These are phyloP conservation scores for Triplophysa rosa DNA, from an alignment of 2,113 vertebrate genomes.

Conservation along the genomic window DNA sequence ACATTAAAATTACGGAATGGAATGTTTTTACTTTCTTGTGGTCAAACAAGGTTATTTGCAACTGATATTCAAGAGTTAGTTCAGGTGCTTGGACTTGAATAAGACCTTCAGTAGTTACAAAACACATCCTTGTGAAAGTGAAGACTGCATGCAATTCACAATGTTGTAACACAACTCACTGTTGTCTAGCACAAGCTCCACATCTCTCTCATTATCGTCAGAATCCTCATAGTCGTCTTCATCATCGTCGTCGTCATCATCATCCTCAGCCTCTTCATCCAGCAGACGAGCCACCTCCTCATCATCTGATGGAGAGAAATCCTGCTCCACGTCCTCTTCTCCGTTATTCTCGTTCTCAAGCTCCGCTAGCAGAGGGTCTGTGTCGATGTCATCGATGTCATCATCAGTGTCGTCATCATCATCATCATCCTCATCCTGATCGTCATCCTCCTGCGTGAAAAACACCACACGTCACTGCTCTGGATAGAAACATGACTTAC, in stretches of 20 bases:
- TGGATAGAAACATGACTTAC: neutral
- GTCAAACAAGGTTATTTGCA: too few species aligned
- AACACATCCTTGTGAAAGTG: too few species aligned
- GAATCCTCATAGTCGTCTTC: conserved; percentile 69
- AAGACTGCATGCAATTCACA: too few species aligned
- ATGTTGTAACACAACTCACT: conserved; percentile 75
- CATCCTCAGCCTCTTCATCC: conserved; percentile 86
- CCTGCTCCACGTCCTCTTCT: conserved; percentile 86
- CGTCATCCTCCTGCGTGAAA: conserved; percentile 68
- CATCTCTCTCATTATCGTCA: conserved; percentile 79
- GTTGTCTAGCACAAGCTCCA: conserved; percentile 89
- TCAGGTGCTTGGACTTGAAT: too few species aligned
- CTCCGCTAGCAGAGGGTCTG: conserved; percentile 89
- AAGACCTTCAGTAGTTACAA: too few species aligned
- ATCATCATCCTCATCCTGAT: conserved; percentile 89
- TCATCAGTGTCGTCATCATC: conserved; percentile 91
- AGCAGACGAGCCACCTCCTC: conserved; percentile 90
- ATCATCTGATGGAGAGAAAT: conserved; percentile 90
- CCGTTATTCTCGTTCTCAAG: conserved; percentile 88
- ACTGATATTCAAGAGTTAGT: too few species aligned
- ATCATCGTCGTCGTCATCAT: conserved; percentile 88
- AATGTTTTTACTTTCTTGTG: too few species aligned
- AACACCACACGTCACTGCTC: neutral
- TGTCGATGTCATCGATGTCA: conserved; percentile 93
- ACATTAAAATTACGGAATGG: too few species aligned